Conservation (phyloP, 2,888 invertebrate species). For the Caenorhabditis zanzibari region DNA sequence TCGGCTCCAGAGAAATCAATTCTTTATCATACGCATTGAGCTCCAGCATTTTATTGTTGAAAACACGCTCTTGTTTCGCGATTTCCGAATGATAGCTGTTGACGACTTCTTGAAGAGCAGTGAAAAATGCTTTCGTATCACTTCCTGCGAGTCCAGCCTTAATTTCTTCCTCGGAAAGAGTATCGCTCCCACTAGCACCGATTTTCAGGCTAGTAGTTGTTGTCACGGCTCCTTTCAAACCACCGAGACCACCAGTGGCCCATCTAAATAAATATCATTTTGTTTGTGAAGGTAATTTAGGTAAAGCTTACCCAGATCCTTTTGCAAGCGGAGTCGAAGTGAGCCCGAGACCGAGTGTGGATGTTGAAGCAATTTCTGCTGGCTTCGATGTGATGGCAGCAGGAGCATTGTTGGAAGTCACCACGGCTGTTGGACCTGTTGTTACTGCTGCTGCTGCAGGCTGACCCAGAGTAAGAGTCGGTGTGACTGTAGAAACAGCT, state of each 20-base stretch:
- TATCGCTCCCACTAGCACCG: constrained; percentile 61
- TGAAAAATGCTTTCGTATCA: constrained; percentile 61
- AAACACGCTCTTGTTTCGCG: constrained; percentile 55
- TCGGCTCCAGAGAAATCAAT: constrained; percentile 60
- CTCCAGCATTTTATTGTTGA: constrained; percentile 62
- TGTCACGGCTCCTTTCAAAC: constrained; percentile 40
- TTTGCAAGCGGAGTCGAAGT: constrained; percentile 52
- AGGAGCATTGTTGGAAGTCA: background rate
- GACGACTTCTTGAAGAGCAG: constrained; percentile 61
- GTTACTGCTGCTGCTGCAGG: background rate
- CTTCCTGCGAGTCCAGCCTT: constrained; percentile 60
- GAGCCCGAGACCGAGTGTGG: constrained; percentile 19
- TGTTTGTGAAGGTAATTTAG: background rate
- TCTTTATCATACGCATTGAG: constrained; percentile 62
- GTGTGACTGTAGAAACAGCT: constrained; percentile 3
- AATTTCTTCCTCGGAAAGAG: constrained; percentile 64
- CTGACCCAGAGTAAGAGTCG: background rate
- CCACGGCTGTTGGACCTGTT: background rate
- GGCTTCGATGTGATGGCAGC: constrained; percentile 26
- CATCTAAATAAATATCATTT: constrained; percentile 40
- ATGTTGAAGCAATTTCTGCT: constrained; percentile 6
- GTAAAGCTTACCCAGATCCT: constrained; percentile 48
- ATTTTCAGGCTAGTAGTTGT: constrained; percentile 49
- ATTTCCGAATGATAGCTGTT: constrained; percentile 62
- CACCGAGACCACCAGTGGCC: constrained; percentile 54